Percentiles rank a stretch among this genome's conserved stretches.
phyloP scores from a whole-genome alignment of 2,797 vertebrate species.

The Poecilia velifera region DNA sequence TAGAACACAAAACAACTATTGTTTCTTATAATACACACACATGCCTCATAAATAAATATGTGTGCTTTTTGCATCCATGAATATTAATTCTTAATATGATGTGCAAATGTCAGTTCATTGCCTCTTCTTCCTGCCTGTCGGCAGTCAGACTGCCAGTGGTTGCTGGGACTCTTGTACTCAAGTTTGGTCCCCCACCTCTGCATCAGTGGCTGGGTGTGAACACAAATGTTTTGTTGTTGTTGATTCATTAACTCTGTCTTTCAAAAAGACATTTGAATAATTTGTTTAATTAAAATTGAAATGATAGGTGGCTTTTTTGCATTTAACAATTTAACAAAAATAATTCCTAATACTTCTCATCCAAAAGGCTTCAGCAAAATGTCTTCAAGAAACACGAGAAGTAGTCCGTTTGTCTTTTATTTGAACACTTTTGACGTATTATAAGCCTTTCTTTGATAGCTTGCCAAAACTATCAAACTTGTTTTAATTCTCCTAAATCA shows the following conservation, averaged over 20 bases:
- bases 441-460: no score
- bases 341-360: not conserved
- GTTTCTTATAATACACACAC: constrained; percentile 28
- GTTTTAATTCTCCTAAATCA: no score
- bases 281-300: not conserved
- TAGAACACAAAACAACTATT: constrained; percentile 21
- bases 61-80: constrained; percentile 49
- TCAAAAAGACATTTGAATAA: constrained; percentile 7
- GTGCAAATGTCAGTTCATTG: constrained; percentile 40
- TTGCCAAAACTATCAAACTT: not conserved
- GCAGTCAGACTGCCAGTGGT: constrained; percentile 59
- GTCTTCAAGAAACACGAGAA: not conserved
- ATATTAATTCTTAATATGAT: constrained; percentile 59
- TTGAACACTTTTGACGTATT: no score
- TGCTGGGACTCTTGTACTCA: constrained; percentile 40
- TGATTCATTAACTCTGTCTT: constrained; percentile 9
- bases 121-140: constrained; percentile 26
- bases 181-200: constrained; percentile 21
- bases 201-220: constrained; percentile 26
- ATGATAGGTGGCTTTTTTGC: not conserved
- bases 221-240: constrained; percentile 15
- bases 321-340: not conserved
- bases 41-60: constrained; percentile 46
- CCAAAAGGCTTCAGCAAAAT: not conserved
- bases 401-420: not conserved